Conservation (phyloP, 2,888 invertebrate species). For the Papilio gigon region DNA sequence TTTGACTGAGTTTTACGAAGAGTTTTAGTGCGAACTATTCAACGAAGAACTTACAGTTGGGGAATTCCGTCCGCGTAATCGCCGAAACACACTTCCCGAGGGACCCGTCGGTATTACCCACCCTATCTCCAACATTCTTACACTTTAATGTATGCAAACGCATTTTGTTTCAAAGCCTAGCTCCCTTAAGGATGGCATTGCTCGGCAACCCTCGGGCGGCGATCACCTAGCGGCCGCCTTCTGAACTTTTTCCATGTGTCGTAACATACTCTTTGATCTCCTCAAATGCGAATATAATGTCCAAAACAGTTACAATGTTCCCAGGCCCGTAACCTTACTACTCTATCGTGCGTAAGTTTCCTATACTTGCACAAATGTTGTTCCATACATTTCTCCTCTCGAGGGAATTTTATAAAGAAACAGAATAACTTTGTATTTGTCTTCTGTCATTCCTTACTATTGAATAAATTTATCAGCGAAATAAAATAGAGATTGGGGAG, state of each 20-base stretch:
- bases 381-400: slow-evolving; percentile 63
- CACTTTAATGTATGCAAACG: slow-evolving; percentile 83
- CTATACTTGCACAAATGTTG: slow-evolving; percentile 52
- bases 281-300: slow-evolving; percentile 81
- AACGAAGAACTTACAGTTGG: slow-evolving; percentile 67
- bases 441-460: slow-evolving; percentile 62
- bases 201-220: slow-evolving; percentile 71
- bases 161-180: slow-evolving; percentile 82
- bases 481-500: slow-evolving; percentile 61
- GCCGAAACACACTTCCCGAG: slow-evolving; percentile 77
- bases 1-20: slow-evolving; percentile 74
- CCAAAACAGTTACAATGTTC: slow-evolving; percentile 72
- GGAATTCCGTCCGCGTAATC: slow-evolving; percentile 81
- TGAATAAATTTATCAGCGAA: slow-evolving; percentile 65
- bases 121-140: slow-evolving; percentile 81
- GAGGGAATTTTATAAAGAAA: slow-evolving; percentile 57
- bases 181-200: slow-evolving; percentile 77
- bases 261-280: slow-evolving; percentile 80
- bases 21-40: slow-evolving; percentile 79
- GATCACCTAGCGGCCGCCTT: slow-evolving; percentile 61
- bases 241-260: slow-evolving; percentile 73
- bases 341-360: slow-evolving; percentile 59
- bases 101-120: slow-evolving; percentile 69
- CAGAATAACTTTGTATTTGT: slow-evolving; percentile 68
- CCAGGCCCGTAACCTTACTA: slow-evolving; percentile 68